Base-by-base conservation (phyloP, 2,797 vertebrate genomes). In the Anabacerthia variegaticeps region DNA sequence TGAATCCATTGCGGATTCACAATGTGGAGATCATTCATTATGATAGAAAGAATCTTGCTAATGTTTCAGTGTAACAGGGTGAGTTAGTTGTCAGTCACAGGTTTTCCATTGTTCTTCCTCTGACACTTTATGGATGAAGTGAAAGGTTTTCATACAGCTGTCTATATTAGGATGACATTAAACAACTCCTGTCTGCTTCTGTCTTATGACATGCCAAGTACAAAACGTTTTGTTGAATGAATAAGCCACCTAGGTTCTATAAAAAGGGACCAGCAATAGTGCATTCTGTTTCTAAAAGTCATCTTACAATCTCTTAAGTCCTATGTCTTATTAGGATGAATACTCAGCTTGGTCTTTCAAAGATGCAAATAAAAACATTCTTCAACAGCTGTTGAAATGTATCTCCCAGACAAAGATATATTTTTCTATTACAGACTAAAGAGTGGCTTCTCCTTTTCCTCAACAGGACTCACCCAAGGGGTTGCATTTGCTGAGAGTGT, bases 371-470 rank as follows among this genome's bases (percentile, higher is more conserved):
- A 43, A 9, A 67, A 85, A 56, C 7, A 21, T 49, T 49, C 27
- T 82, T 55, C 68, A 82, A 14, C 17, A 77, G 41, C 63, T 74
- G 37, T 13, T 71, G 65, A 76, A 87, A 74, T 14, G 0, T 7
- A 26, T 26, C 39, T 83, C 37, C 12, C 67, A 84, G 51, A 41
- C 24, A 84, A 44, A 65, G 32, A 67, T 5, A 75, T 74, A 72
- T 77, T 62, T 56, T 73, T 43, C 61, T 34, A 3, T 43, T 58
- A 37, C 0, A 44, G 61, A 62, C 54, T 67, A n/a, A 67, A 54
- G 37, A 59, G 19, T 41, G 46, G 83, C 26, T 94, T 69, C 89
- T 94, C 93, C 89, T 78, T 89, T 69, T 84, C 82, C 72, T 89
- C 91, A 84, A 2, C 32, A 63, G 66, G 39, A 66, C 81, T 81